Conservation (phyloP, 2,113 vertebrate genomes). For the Psettodes erumei region DNA sequence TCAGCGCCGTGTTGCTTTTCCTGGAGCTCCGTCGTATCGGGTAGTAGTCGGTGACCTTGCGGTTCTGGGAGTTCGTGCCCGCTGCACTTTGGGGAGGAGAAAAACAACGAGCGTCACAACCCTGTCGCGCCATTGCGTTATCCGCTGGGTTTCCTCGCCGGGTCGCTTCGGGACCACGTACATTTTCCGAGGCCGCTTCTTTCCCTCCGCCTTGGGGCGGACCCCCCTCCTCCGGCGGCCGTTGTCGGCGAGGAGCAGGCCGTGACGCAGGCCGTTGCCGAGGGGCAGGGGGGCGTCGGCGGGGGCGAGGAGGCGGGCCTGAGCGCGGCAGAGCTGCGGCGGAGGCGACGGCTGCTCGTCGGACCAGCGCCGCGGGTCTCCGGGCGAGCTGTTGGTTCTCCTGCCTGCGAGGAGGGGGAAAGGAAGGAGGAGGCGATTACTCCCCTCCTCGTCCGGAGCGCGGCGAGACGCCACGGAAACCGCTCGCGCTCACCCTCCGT, state of each 20-base stretch:
- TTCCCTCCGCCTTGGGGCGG: constrained; percentile 82
- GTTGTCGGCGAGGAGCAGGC: constrained; percentile 69
- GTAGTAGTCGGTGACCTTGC: constrained; percentile 95
- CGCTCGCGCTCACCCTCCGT: no score
- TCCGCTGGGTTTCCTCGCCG: no score
- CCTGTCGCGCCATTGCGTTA: neutral
- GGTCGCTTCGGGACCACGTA: no score
- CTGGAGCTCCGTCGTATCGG: constrained; percentile 94
- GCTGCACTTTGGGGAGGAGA: constrained; percentile 44
- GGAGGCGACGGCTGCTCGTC: constrained; percentile 48
- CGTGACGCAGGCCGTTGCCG: constrained; percentile 39
- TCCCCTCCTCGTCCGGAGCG: no score
- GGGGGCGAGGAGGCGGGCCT: constrained; percentile 28
- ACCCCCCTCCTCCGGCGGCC: constrained; percentile 75
- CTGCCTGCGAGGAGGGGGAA: constrained; percentile 58
- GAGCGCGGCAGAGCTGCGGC: constrained; percentile 41
- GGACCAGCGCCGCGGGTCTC: no score
- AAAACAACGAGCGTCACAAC: neutral
- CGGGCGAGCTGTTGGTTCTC: constrained; percentile 76
- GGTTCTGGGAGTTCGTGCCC: constrained; percentile 85
- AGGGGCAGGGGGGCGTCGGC: constrained; percentile 55
- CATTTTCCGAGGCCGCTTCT: constrained; percentile 83
- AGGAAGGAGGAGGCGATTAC: no score
- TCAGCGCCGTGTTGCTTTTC: constrained; percentile 92
- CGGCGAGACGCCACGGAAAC: neutral